Evolutionary conservation across 2,113 vertebrate species (phyloP), one percentile per base, ranked within the genome.

Genomic region (Rhabdornis inornatus): DNA sequence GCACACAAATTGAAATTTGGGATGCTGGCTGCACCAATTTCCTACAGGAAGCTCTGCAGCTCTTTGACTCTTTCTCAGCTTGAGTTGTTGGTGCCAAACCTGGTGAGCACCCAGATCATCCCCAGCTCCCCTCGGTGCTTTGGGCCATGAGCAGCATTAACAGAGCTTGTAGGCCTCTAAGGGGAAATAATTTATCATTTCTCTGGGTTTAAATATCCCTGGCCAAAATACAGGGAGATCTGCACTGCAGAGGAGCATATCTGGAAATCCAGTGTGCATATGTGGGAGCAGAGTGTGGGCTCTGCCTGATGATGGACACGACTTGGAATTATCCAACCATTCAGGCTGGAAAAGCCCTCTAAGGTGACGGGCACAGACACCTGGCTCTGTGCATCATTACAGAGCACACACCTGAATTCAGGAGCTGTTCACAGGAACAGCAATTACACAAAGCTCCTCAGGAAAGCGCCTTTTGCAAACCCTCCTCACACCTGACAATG

Each of bases 401-500:
- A 33, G 7, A 71, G 70, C 77, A 56, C 80, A 50, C 39, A 6
- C 18, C 77, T 64, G 57, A 79, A 49, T 37, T 40, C 39, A 63
- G 42, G 23, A 69, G 55, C 28, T 83, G 42, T 4, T 85, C 39
- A n/a, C 1, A 57, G 53, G 20, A 83, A 55, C 47, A 90, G 71
- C 49, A 88, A 37, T 69, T 24, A 61, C 19, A 30, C 85, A 85
- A 30, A 87, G 49, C 53, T 83, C 45, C 78, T 83, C 19, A 25
- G 69, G 33, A 79, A 88, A 85, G 83, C 21, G 23, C 60, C 77
- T 89, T 72, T n/a, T 90, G 71, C 59, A 76, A 72, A 45, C 63
- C 63, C 31, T 76, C n/a, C 68, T 20, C 23, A 44, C 21, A 37
- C 17, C 83, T 50, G 55, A 70, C 83, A 79, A 21, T 6, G 81